Base-by-base conservation (phyloP, 2,888 invertebrate species). In the Neoaliturus tenellus region DNA sequence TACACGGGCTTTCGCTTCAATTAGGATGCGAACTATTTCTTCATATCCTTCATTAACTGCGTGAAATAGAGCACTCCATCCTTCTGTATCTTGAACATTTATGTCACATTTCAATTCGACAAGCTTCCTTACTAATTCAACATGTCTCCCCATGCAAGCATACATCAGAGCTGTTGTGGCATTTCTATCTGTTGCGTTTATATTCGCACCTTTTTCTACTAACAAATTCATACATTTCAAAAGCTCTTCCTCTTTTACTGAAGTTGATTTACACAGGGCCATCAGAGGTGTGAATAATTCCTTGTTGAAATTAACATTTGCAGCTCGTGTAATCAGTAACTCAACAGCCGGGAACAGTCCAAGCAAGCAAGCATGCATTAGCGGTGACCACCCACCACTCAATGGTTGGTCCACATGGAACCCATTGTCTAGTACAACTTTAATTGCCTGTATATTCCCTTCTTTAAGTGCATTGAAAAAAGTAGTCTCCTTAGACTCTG, bases 11-110 rank as follows among this genome's bases (percentile, higher is more conserved):
- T 87, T 87, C 28, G 85, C 84, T 31, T 86, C 85, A 25, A 86
- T 58, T 0, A 88, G 81, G 14, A 85, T 78, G 44, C 86, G 58
- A 12, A 86, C 86, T 39, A 80, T 84, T 20, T 85, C 71, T 28
- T 62, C 83, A 33, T 85, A 82, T 14, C 82, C 83, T n/a, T 31
- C 39, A 62, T 80, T 67, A 0, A 86, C 87, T 25, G 88, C 87
- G 78, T 85, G 86, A 83, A 87, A 87, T 31, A 88, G 80, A 25
- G 87, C 86, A 41, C 86, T 86, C 87, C 86, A 87, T 5, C 88
- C 87, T n/a, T 87, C 86, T 51, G 81, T 81, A 75, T 88, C 87
- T 25, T 82, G 82, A 28, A 58, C 82, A 35, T 88, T 85, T 10
- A 87, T 35, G 58, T 86, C 84, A 71, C 83, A 84, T 23, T 85